These are phyloP conservation scores for Cynopterus brachyotis DNA, from an alignment of 2,113 vertebrate genomes.

Conservation along the genomic window DNA sequence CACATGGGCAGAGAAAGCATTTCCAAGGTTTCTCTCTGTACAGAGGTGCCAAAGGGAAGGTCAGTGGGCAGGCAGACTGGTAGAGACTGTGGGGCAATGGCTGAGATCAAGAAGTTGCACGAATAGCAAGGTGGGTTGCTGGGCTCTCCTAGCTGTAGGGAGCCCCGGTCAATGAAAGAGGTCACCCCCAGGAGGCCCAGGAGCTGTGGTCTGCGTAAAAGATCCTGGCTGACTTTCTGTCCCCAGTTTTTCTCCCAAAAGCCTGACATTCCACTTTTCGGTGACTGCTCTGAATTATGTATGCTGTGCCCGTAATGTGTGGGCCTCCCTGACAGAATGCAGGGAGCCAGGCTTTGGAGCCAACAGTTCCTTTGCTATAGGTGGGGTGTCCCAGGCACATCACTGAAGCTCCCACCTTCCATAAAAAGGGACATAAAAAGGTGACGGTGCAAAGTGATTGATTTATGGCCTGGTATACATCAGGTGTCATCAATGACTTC, in stretches of 20 bases:
- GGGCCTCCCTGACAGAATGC: background rate
- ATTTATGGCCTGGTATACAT: background rate
- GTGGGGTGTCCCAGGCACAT: background rate
- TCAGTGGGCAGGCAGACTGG: background rate
- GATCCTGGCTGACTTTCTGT: background rate
- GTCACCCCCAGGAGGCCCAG: background rate
- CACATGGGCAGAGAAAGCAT: background rate
- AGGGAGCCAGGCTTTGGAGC: background rate
- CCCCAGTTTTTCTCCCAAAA: background rate
- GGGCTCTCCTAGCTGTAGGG: background rate
- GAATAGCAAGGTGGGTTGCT: background rate
- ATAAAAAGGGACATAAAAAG: background rate
- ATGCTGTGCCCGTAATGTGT: accelerated
- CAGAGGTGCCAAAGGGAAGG: background rate
- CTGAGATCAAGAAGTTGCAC: background rate
- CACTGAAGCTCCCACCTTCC: background rate
- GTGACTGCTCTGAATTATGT: background rate
- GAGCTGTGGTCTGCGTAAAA: background rate
- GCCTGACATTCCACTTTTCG: accelerated
- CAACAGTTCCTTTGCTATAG: background rate
- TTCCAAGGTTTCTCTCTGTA: background rate
- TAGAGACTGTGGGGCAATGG: background rate
- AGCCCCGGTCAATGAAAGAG: background rate
- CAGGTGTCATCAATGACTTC: background rate
- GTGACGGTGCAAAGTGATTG: background rate